Evolutionary conservation across 2,888 invertebrate genomes (phyloP), one percentile per base, ranked within the genome.

Genomic region (Galeruca laticollis): DNA sequence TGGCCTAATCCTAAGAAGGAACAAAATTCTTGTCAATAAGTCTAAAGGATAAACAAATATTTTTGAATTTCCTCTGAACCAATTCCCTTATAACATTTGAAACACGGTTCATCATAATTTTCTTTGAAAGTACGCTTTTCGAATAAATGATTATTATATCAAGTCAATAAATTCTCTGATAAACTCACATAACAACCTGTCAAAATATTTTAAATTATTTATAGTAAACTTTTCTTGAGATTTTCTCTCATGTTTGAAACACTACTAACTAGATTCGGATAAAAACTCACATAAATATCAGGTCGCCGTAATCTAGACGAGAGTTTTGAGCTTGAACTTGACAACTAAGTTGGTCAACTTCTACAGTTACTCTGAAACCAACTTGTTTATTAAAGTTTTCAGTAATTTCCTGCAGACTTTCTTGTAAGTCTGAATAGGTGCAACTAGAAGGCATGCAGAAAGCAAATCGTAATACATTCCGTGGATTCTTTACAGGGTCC

Each of bases 361-460:
- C 70, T 1, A 72, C 73, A 2, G 65, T 56, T 1, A 78, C 33
- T 47, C 69, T 71, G 18, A 73, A 68, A 56, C 71, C 60, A 26
- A 60, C 65, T 52, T 62, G 67, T 26, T 67, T 43, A 57, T 74
- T 76, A 15, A 74, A 66, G 47, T 74, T 65, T 11, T 52, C 37
- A 13, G 77, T 64, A 15, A 75, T 62, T 31, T 74, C 66, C 31
- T 77, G 67, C 20, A 82, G 63, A 35, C 76, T 73, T 15, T 82
- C 79, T 26, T 86, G 85, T n/a, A 90, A 86, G 8, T 89, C 87
- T 5, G 82, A 79, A 1, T 87, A 85, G 26, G 85, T 84, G 75
- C 90, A 90, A 0, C 87, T 85, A 51, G 88, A 87, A 13, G 90
- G 90, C 13, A 90, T 86, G 77, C 90, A 91, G 0, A 89, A 88